These are phyloP conservation scores for Pelagia noctiluca DNA, from an alignment of 30 jellyfish, hydroid and myxozoan species.

Conservation along the genomic window DNA sequence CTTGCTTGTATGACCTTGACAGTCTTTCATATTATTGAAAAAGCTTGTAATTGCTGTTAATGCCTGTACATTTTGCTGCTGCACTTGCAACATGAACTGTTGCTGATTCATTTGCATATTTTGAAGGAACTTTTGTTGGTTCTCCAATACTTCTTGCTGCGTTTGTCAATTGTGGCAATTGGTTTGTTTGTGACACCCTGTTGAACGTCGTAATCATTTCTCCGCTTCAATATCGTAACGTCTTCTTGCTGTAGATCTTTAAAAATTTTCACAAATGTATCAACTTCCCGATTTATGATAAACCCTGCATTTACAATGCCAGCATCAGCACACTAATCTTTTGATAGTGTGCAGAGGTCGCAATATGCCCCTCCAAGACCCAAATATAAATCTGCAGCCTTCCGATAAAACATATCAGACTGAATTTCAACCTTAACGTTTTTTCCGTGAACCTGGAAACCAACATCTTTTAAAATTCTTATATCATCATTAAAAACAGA, in stretches of 20 bases:
- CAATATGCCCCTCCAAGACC: constrained; percentile 39
- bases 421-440: constrained; percentile 1
- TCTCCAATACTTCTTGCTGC: constrained; percentile 3
- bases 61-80: constrained; percentile 18
- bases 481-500: constrained; percentile 11
- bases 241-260: too few relatives aligned
- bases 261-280: too few relatives aligned
- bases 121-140: not conserved
- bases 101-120: constrained; percentile 40
- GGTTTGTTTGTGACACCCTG: not conserved
- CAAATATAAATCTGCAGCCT: constrained; percentile 18
- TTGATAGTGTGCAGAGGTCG: too few relatives aligned
- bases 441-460: not conserved
- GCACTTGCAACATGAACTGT: constrained; percentile 54
- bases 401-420: constrained; percentile 26
- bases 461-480: not conserved
- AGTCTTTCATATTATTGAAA: not conserved
- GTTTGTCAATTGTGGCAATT: not conserved
- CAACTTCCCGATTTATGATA: too few relatives aligned
- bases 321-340: too few relatives aligned
- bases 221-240: not conserved
- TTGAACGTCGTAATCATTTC: not conserved
- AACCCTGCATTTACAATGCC: too few relatives aligned
- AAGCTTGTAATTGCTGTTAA: not conserved
- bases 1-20: not conserved